Evolutionary conservation across 2,113 vertebrate species (phyloP).

Genomic region (Xyliphius kryptos): DNA sequence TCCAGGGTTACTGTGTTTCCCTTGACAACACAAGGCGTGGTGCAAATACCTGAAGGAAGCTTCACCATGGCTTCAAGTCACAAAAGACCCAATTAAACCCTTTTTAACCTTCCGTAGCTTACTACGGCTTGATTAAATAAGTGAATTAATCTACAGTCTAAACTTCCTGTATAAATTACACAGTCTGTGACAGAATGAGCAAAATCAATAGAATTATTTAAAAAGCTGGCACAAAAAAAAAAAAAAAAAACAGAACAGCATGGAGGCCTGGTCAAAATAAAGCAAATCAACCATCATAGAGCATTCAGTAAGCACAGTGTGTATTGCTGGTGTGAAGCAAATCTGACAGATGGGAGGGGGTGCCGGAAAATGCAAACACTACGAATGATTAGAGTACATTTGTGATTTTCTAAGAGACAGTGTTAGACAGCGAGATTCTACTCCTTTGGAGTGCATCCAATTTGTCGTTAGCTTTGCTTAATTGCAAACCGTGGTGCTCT

Average conservation of each 20-base stretch:
- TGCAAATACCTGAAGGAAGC: slow-evolving; percentile 35
- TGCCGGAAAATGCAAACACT: slow-evolving; percentile 30
- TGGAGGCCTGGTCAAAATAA: too few species aligned
- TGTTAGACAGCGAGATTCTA: slow-evolving; percentile 33
- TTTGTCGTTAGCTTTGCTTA: slow-evolving; percentile 49
- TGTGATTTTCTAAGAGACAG: slow-evolving; percentile 28
- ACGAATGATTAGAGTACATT: slow-evolving; percentile 28
- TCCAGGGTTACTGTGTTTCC: too few species aligned
- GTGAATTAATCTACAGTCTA: slow-evolving; percentile 35
- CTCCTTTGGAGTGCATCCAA: slow-evolving; percentile 44
- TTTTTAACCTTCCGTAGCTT: slow-evolving; percentile 23
- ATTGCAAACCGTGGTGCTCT: slow-evolving; percentile 48
- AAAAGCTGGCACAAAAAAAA: too few species aligned
- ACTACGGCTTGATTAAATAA: slow-evolving; percentile 34
- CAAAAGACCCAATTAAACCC: slow-evolving; percentile 42
- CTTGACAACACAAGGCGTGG: slow-evolving; percentile 23
- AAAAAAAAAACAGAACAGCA: too few species aligned
- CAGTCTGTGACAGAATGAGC: slow-evolving; percentile 4
- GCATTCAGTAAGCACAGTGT: slow-evolving; percentile 28
- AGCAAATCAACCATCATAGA: slow-evolving; percentile 32
- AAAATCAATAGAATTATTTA: slow-evolving; percentile 32
- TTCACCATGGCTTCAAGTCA: slow-evolving; percentile 14
- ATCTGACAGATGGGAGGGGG: slow-evolving; percentile 22
- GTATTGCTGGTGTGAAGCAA: slow-evolving; percentile 28
- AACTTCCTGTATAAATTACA: slow-evolving; percentile 16